Evolutionary conservation across 2,888 invertebrate genomes (phyloP), one percentile per base, ranked within the genome.

Genomic region (Helobdella robusta): DNA sequence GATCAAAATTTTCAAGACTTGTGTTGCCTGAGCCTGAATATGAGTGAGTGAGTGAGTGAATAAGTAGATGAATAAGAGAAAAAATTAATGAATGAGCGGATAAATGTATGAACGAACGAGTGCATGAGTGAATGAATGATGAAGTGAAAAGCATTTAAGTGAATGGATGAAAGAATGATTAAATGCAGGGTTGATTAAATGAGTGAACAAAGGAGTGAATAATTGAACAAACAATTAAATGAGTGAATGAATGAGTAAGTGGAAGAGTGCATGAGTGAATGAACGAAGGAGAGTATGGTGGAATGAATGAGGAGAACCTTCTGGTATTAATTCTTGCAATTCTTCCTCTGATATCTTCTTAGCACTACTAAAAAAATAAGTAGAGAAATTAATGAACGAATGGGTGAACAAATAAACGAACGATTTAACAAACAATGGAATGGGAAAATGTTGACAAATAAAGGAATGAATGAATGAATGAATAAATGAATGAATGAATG

Each of bases 1-100:
- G 89, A 67, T 89, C 88, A 81, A 98, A 98, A 75, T 91, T 90
- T 72, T 92, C 91, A 75, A 89, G 87, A 0, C 91, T 85, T 65
- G 97, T 83, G 79, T 95, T 94, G 0, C 95, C 94, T 73, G 88
- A 87, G 34, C 81, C 76, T 74, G 69, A 32, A 23, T 35, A 35
- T 44, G 4, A 40, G 44, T n/a, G n/a, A 40, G n/a, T 40, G 44
- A 40, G 44, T 40, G n/a, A n/a, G n/a, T 15, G n/a, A n/a, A n/a
- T n/a, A n/a, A n/a, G n/a, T n/a, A n/a, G n/a, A n/a, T n/a, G n/a
- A n/a, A n/a, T n/a, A n/a, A n/a, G 6, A 60, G 46, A 64, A n/a
- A 59, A 15, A 40, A 11, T 40, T 11, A 40, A 40, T 15, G 11
- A 40, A 40, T 40, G 11, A 40, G n/a, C 11, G 6, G 48, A 48